Percentiles rank a stretch among this genome's conserved stretches.
phyloP scores from a whole-genome alignment of 2,113 vertebrate genomes.

The Brachypodius melanocephalos region DNA sequence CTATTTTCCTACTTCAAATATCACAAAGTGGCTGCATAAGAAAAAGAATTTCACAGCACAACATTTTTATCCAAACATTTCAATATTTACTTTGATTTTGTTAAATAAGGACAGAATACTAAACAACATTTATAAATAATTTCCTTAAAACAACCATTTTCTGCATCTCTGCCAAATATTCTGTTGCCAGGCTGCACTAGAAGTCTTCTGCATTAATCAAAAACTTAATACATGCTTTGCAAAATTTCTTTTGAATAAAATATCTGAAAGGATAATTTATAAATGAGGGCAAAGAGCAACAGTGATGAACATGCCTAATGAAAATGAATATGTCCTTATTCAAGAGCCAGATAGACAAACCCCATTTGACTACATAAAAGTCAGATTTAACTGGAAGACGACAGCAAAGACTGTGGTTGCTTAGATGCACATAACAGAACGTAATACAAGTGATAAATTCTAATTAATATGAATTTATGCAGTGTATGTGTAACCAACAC shows the following conservation, averaged over 20 bases:
- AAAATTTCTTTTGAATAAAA: neutral
- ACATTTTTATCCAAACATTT: neutral
- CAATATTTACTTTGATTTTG: conserved; percentile 8
- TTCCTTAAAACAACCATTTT: neutral
- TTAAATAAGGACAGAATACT: neutral
- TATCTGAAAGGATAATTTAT: neutral
- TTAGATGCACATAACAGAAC: neutral
- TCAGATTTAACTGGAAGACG: neutral
- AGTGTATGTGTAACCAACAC: neutral
- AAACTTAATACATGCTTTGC: neutral
- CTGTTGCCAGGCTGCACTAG: neutral
- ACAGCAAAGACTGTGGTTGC: neutral
- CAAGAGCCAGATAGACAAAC: neutral
- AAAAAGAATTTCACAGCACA: neutral
- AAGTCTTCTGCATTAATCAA: neutral
- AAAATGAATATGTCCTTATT: neutral
- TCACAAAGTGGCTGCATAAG: neutral
- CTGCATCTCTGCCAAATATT: neutral
- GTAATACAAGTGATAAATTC: neutral
- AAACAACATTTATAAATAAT: neutral
- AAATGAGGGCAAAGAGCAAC: neutral
- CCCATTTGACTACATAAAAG: neutral
- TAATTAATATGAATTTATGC: conserved; percentile 5
- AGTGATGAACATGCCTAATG: neutral
- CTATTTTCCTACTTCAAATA: neutral